These are phyloP conservation scores for Rallus crepitans DNA, from an alignment of 2,797 vertebrate species.

Conservation along the genomic window DNA sequence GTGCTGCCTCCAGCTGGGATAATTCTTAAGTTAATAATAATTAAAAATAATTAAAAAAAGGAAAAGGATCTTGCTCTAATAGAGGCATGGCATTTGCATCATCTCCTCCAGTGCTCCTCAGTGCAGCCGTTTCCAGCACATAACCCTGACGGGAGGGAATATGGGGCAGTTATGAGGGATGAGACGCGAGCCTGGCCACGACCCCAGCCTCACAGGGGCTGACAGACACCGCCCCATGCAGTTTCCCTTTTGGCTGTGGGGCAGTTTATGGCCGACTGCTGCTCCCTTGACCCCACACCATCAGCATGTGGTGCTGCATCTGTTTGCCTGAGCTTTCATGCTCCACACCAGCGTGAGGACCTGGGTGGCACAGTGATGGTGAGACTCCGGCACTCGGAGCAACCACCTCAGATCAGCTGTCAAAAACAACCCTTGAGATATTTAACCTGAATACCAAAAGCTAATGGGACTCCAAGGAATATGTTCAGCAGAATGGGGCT, in stretches of 20 bases:
- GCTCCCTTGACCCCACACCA: not conserved
- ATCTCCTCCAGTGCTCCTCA: not conserved
- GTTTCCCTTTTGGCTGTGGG: not conserved
- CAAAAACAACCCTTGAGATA: not conserved
- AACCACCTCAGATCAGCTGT: not conserved
- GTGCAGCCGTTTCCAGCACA: not conserved
- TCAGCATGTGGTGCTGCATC: not conserved
- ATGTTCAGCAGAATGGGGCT: not conserved
- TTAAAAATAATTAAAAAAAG: not conserved
- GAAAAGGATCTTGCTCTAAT: not conserved
- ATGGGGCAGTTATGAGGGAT: not conserved
- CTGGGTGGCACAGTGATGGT: fast-evolving
- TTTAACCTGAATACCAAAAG: not conserved
- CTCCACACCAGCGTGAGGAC: fast-evolving
- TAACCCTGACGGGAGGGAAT: not conserved
- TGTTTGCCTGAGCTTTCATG: not conserved
- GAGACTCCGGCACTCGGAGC: too few relatives aligned
- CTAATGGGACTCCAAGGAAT: not conserved
- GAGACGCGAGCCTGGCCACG: fast-evolving
- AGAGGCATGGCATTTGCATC: not conserved
- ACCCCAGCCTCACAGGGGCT: not conserved
- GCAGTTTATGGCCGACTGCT: not conserved
- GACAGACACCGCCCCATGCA: not conserved
- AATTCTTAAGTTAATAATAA: not conserved
- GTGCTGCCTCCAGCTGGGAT: not conserved